A percentile compares a stretch with the other conserved stretches of the same genome.
These are phyloP conservation scores for Eupeodes luniger DNA, from an alignment of 2,888 invertebrate species.

Conservation along the genomic window DNA sequence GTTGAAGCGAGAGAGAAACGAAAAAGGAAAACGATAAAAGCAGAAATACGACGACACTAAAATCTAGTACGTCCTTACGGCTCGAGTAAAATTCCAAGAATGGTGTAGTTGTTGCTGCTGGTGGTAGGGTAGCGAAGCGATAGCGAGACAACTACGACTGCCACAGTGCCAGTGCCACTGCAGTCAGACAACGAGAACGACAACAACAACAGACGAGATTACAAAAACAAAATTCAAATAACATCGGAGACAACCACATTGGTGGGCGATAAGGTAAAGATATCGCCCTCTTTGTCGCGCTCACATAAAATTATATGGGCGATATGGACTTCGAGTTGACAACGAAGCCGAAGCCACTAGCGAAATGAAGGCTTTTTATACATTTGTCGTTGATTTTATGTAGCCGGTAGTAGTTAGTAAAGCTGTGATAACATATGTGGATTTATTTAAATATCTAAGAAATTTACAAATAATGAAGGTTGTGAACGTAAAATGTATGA, in stretches of 20 bases:
- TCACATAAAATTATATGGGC: constrained; percentile 20
- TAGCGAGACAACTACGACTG: constrained; percentile 24
- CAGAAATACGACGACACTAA: constrained; percentile 38
- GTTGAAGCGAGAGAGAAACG: constrained; percentile 30
- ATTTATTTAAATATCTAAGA: not conserved
- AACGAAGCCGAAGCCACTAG: constrained; percentile 79
- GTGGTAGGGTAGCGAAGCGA: not conserved
- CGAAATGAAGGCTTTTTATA: constrained; percentile 80
- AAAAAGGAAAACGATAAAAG: not conserved
- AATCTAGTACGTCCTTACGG: constrained; percentile 62
- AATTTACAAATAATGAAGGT: not conserved
- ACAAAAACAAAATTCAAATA: constrained; percentile 15
- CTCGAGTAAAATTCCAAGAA: constrained; percentile 67
- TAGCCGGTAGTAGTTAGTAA: constrained; percentile 73
- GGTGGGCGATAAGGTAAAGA: constrained; percentile 31
- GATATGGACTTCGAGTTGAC: constrained; percentile 77
- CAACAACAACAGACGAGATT: constrained; percentile 1
- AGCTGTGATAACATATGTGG: constrained; percentile 44
- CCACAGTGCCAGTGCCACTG: not conserved
- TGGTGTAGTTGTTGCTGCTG: constrained; percentile 49
- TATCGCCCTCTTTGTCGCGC: constrained; percentile 48
- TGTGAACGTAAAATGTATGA: too few species aligned
- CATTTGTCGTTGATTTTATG: constrained; percentile 79
- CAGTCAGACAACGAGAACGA: not conserved
- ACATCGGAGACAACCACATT: constrained; percentile 51